These are phyloP conservation scores for Aleiodes alternator DNA, from an alignment of 2,888 invertebrate species.

Conservation along the genomic window DNA sequence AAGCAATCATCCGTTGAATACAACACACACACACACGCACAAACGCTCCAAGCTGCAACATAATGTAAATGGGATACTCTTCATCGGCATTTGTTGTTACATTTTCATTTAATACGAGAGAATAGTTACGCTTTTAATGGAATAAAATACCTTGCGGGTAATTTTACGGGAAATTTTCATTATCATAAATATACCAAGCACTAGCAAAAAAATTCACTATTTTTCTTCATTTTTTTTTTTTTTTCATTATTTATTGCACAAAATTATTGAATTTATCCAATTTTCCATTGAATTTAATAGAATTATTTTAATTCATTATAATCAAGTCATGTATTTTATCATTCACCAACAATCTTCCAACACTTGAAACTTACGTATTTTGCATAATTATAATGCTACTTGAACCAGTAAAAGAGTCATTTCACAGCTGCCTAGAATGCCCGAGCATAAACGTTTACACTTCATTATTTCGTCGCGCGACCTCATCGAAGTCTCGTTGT, in stretches of 20 bases:
- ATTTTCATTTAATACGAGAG: conserved; percentile 50
- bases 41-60: conserved; percentile 41
- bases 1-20: conserved; percentile 42
- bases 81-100: conserved; percentile 35
- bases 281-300: too few species aligned
- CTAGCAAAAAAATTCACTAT: not conserved
- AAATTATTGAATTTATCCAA: conserved; percentile 11
- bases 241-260: conserved; percentile 40
- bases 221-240: not conserved
- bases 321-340: too few species aligned
- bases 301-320: too few species aligned
- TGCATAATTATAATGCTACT: conserved; percentile 31
- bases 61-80: conserved; percentile 55
- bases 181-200: conserved; percentile 44
- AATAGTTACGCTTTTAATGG: conserved; percentile 51
- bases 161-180: conserved; percentile 55
- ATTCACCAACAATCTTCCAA: too few species aligned
- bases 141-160: conserved; percentile 55
- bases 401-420: conserved; percentile 57
- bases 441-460: conserved; percentile 60
- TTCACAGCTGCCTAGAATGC: conserved; percentile 56
- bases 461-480: conserved; percentile 60
- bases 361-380: conserved; percentile 8
- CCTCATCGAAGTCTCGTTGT: not conserved
- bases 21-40: not conserved